These are phyloP conservation scores for Neoarius graeffei DNA, from an alignment of 2,113 vertebrate species.

Conservation along the genomic window DNA sequence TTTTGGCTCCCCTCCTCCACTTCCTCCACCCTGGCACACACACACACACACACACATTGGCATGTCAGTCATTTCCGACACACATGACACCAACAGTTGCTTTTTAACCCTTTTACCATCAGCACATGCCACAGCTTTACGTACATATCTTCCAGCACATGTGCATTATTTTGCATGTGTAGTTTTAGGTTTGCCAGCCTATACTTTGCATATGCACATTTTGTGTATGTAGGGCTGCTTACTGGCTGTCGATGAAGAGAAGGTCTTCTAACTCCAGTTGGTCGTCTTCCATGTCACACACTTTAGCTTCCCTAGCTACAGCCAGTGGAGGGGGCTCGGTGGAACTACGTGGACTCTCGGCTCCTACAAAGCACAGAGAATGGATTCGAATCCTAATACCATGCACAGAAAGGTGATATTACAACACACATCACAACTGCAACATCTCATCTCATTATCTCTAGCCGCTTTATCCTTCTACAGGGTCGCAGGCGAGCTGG, in stretches of 20 bases:
- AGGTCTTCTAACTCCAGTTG: constrained; percentile 90
- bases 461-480: no score
- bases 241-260: constrained; percentile 80
- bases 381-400: neutral
- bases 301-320: constrained; percentile 95
- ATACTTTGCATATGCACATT: neutral
- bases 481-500: no score
- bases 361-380: constrained; percentile 70
- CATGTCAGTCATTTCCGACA: neutral
- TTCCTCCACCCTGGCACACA: constrained; percentile 78
- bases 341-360: constrained; percentile 76
- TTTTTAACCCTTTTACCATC: neutral
- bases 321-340: constrained; percentile 81
- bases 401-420: neutral
- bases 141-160: neutral
- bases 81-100: neutral
- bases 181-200: neutral
- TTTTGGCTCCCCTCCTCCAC: constrained; percentile 85
- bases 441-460: no score
- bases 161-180: neutral
- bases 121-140: neutral
- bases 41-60: constrained; percentile 10
- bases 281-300: constrained; percentile 89
- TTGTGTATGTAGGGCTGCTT: constrained; percentile 61
- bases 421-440: neutral